Conservation (phyloP, 2,113 vertebrate species). For the Aramus guarauna region DNA sequence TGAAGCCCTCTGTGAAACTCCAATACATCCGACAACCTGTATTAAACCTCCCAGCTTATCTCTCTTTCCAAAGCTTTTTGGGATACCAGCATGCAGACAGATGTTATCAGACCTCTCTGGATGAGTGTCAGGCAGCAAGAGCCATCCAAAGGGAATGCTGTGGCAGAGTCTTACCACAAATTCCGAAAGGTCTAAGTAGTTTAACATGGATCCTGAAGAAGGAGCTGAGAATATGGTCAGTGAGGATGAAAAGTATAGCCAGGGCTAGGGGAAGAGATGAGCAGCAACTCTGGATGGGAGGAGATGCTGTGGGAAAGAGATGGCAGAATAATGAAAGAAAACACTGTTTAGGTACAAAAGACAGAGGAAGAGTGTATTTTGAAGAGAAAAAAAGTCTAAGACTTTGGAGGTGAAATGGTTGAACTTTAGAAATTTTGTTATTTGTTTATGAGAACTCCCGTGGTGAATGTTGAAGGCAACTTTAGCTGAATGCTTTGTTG, state of each 20-base stretch:
- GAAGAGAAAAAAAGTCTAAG: not conserved
- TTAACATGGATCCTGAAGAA: not conserved
- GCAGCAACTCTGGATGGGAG: not conserved
- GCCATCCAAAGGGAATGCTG: not conserved
- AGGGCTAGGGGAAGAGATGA: not conserved
- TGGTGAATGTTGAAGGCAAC: not conserved
- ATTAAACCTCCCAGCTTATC: not conserved
- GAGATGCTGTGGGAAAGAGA: not conserved
- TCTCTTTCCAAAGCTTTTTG: not conserved
- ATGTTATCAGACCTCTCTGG: not conserved
- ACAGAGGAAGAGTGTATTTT: not conserved
- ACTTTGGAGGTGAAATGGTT: not conserved
- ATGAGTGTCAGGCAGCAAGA: not conserved
- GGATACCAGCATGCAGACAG: not conserved
- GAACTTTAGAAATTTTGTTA: not conserved
- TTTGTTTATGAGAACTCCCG: not conserved
- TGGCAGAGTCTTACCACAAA: not conserved
- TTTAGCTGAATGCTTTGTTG: not conserved
- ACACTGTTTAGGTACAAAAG: not conserved
- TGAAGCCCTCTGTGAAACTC: not conserved
- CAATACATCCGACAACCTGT: accelerated
- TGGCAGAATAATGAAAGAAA: not conserved
- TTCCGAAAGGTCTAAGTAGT: not conserved
- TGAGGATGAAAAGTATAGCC: not conserved
- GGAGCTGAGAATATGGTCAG: not conserved